Base-by-base conservation (phyloP, 2,797 vertebrate genomes). In the Saxicola maurus region DNA sequence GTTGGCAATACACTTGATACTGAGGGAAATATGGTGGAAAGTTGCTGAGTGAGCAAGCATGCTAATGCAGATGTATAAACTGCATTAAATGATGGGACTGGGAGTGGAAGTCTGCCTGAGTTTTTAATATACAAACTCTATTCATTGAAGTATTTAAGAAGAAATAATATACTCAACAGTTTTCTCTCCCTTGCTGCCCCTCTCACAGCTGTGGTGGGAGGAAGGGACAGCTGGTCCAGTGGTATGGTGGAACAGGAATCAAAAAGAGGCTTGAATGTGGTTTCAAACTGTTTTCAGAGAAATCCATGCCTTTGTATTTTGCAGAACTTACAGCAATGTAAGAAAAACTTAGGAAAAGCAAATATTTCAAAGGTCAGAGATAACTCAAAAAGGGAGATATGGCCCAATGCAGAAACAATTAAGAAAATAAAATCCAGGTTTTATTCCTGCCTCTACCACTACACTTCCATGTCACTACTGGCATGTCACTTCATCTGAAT, bases 11-110 rank as follows among this genome's bases (percentile, higher is more conserved):
- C 24, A 21, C n/a, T 56, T 49, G 73, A 33, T 73, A 62, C 42
- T 68, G 73, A 66, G 59, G 52, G 84, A 64, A 91, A 62, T 77
- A 65, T 25, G 61, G 57, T 82, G 65, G 69, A 51, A 92, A 30
- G 30, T 1, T 95, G 90, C 89, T 91, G 86, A 95, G 69, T 85
- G 48, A 83, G 90, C 79, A 91, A 21, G 40, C 48, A 9, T 40
- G 56, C 7, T 94, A 95, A 94, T 91, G 69, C 57, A 78, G 76
- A 75, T 38, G 27, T 52, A 91, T 90, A 91, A 88, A 93, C 31
- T 76, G 30, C 59, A 65, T 82, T 80, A 79, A 68, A 68, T 64
- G 53, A 80, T 74, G 76, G 52, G 37, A 49, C 24, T 64, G 42
- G 67, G 46, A 86, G n/a, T 31, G 21, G 2, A 71, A 82, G 12